Conservation (phyloP, 2,888 invertebrate genomes). For the Apotomis betuletana region DNA sequence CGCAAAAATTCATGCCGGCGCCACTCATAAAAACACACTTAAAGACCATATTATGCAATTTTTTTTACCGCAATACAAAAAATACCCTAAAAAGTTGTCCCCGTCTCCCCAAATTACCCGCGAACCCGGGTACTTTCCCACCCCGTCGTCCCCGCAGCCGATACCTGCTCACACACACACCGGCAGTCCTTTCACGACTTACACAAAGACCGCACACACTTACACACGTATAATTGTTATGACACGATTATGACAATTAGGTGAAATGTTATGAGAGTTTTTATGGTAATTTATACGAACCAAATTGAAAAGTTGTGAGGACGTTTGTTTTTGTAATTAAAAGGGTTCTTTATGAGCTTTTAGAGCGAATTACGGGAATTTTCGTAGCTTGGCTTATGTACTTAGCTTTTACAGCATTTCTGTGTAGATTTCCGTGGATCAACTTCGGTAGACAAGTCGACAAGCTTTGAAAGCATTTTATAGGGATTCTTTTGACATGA, state of each 20-base stretch:
- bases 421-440: too few relatives aligned
- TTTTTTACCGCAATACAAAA: neutral
- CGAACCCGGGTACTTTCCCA: constrained; percentile 44
- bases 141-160: constrained; percentile 48
- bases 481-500: too few relatives aligned
- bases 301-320: constrained; percentile 9
- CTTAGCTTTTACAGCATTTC: too few relatives aligned
- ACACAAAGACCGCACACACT: constrained; percentile 51
- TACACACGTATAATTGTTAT: constrained; percentile 41
- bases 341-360: neutral
- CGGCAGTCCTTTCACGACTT: constrained; percentile 56
- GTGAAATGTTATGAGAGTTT: constrained; percentile 40
- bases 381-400: too few relatives aligned
- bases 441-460: too few relatives aligned
- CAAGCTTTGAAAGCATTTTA: too few relatives aligned
- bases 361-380: too few relatives aligned
- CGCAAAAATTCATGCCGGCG: too few relatives aligned
- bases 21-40: too few relatives aligned
- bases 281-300: constrained; percentile 29
- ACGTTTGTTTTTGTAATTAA: neutral
- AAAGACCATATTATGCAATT: too few relatives aligned
- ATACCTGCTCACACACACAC: constrained; percentile 65
- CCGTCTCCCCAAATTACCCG: constrained; percentile 42
- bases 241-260: constrained; percentile 42
- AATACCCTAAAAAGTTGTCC: neutral